phyloP scores from a whole-genome alignment of 2,888 invertebrate genomes.

The Eilema griseolum region DNA sequence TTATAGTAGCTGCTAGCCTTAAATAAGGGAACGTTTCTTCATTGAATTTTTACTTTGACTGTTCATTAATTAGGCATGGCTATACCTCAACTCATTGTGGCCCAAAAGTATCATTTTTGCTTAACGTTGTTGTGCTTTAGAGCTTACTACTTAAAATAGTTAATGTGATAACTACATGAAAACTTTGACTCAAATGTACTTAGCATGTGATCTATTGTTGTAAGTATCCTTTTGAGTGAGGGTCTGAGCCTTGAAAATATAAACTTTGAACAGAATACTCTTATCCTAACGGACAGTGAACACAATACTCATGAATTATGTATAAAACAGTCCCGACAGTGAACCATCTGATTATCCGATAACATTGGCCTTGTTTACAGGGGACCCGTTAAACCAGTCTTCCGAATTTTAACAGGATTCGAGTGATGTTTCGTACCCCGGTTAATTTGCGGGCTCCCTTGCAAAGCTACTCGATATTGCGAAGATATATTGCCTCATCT shows the following conservation, averaged over 20 bases:
- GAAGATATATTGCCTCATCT: slow-evolving; percentile 61
- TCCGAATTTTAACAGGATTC: slow-evolving; percentile 79
- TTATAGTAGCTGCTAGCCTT: too few species aligned
- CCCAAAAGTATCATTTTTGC: too few species aligned
- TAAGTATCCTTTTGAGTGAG: slow-evolving; percentile 31
- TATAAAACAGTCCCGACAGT: slow-evolving; percentile 61
- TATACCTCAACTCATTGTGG: neutral
- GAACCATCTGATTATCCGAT: slow-evolving; percentile 78
- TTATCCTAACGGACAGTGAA: slow-evolving; percentile 65
- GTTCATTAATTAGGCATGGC: neutral
- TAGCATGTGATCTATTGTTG: slow-evolving; percentile 49
- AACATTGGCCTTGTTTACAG: slow-evolving; percentile 78
- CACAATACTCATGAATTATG: slow-evolving; percentile 78
- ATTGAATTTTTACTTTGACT: neutral
- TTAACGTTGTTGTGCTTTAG: too few species aligned
- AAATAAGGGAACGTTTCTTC: too few species aligned
- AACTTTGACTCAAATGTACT: neutral
- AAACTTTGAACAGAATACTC: slow-evolving; percentile 48
- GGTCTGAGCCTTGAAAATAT: slow-evolving; percentile 35
- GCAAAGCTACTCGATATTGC: slow-evolving; percentile 57
- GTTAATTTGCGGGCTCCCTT: slow-evolving; percentile 54
- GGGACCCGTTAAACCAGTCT: slow-evolving; percentile 76
- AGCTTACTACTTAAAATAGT: neutral
- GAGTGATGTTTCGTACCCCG: slow-evolving; percentile 65
- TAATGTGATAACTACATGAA: neutral